Percentiles rank a stretch among this genome's conserved stretches.
phyloP scores from a whole-genome alignment of 2,888 invertebrate species.

The Nezara viridula region DNA sequence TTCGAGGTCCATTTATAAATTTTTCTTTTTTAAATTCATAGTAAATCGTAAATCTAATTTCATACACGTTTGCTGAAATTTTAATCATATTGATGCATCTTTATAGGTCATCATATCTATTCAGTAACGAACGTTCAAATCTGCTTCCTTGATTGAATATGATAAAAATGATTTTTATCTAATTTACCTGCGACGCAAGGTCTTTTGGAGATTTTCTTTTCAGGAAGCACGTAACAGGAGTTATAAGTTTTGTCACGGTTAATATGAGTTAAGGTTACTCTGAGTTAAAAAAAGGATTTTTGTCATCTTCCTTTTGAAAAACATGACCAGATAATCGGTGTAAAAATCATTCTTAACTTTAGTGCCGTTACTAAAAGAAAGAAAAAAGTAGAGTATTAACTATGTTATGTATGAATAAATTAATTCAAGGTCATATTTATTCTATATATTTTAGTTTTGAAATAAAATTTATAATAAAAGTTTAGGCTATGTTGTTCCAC shows the following conservation, averaged over 20 bases:
- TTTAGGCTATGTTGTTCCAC: no score
- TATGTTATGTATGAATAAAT: no score
- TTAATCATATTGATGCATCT: neutral
- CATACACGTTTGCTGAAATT: no score
- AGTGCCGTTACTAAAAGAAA: no score
- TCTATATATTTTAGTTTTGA: no score
- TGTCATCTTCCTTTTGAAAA: neutral
- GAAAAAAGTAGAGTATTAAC: no score
- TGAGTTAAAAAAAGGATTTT: neutral
- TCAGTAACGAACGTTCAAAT: neutral
- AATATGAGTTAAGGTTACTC: neutral
- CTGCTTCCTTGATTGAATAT: neutral
- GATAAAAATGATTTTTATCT: neutral
- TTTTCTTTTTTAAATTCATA: no score
- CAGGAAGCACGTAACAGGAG: neutral
- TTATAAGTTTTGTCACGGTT: neutral
- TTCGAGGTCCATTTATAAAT: no score
- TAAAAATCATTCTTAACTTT: no score
- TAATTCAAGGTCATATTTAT: no score
- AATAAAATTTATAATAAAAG: no score
- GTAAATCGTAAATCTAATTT: no score
- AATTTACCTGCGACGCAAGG: neutral
- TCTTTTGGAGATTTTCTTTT: neutral
- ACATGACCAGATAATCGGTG: neutral
- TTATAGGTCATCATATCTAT: neutral